Percentiles rank a stretch among this genome's conserved stretches.
Conservation (phyloP, 2,113 vertebrate genomes). For the Nannospalax galili region DNA sequence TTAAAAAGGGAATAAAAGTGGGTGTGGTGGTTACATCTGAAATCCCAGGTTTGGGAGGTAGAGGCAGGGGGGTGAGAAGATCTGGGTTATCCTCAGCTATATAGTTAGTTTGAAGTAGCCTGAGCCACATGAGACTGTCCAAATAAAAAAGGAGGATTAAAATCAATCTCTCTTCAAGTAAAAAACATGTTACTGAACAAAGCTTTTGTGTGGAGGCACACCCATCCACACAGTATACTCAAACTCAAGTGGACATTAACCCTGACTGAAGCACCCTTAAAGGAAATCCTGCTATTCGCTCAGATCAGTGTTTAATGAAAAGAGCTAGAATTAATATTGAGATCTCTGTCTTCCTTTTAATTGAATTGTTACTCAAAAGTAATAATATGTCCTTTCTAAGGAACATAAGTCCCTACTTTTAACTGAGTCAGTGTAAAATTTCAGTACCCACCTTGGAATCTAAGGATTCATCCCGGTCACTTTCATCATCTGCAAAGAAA, state of each 20-base stretch:
- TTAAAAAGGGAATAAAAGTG: background rate
- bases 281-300: conserved; percentile 38
- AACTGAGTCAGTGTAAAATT: conserved; percentile 48
- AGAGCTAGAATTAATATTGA: conserved; percentile 14
- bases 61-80: background rate
- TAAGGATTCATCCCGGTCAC: conserved; percentile 86
- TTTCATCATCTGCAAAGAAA: conserved; percentile 86
- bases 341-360: background rate
- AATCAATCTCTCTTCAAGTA: conserved; percentile 4
- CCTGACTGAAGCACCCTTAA: background rate
- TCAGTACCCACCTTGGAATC: conserved; percentile 86
- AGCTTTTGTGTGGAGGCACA: background rate
- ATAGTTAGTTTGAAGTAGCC: background rate
- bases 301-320: background rate
- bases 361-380: conserved; percentile 38
- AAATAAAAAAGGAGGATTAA: background rate
- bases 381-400: background rate
- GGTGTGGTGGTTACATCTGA: background rate
- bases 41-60: background rate
- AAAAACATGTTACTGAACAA: background rate
- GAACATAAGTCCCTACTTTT: background rate
- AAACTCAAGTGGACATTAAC: conserved; percentile 44
- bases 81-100: background rate
- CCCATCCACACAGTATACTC: background rate
- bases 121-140: background rate